Evolutionary conservation across 2,113 vertebrate genomes (phyloP), one percentile per base, ranked within the genome.

Genomic region (Zeus faber): DNA sequence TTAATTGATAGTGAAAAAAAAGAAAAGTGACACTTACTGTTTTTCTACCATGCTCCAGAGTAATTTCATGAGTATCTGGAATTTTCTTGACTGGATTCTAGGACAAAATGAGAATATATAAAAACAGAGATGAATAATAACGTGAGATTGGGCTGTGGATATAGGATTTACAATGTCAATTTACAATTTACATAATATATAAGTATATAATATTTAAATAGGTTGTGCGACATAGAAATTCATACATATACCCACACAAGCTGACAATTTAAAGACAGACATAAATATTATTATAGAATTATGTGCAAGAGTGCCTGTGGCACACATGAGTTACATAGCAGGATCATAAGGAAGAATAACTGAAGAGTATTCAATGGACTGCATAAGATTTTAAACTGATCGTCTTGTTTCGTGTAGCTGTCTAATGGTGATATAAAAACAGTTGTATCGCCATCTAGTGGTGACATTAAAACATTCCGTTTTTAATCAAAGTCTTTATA

Each of bases 51-150:
- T 98, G 97, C 49, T 89, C 91, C 22, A 99, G 84, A 0, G 92
- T 96, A 81, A 99, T 96, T 76, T 98, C 97, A 84, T 99, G 97
- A 2, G 94, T 93, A 74, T 96, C 96, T 57, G 96, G 95, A 78
- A 98, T 97, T 85, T 87, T 95, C 83, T 92, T 97, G 23, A 98
- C 80, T 59, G 94, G 94, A 62, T 91, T 91, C 95, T 98, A 74
- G 13, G 29, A 22, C 2, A 47, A 24, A 62, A 31, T 67, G 24
- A 70, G 4, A 55, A 10, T 9, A 59, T 20, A 40, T 49, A 13
- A 58, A 45, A 9, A 11, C 17, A 45, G 22, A 14, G 18, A 62
- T n/a, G 37, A 26, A 14, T 50, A 65, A 58, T 35, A 17, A 3
- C 49, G n/a, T 48, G 24, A 45, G 1, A 29, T 47, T 0, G 23